These are phyloP conservation scores for Pheosia tremula DNA, from an alignment of 2,888 invertebrate genomes.

Conservation along the genomic window DNA sequence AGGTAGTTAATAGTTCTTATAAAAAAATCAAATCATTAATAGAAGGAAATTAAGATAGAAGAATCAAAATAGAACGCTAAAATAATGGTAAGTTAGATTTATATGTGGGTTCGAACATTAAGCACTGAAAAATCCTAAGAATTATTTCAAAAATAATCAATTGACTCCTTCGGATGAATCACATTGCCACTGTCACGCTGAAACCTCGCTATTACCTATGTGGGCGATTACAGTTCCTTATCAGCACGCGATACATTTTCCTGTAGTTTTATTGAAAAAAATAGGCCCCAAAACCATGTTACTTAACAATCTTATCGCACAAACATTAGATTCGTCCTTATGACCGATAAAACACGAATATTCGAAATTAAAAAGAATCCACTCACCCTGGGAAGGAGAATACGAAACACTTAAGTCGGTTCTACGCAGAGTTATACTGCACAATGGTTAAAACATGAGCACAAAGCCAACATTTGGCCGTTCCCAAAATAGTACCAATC, in stretches of 20 bases:
- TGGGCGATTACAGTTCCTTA: conserved; percentile 13
- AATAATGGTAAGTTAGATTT: background rate
- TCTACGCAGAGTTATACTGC: conserved; percentile 43
- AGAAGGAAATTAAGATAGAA: no score
- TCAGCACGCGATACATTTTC: conserved; percentile 25
- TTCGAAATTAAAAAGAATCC: conserved; percentile 13
- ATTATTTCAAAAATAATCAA: background rate
- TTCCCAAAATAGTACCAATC: conserved; percentile 77
- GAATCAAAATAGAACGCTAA: background rate
- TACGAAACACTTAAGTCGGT: conserved; percentile 33
- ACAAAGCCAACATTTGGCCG: conserved; percentile 74
- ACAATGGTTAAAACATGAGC: conserved; percentile 63
- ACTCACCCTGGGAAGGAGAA: conserved; percentile 34
- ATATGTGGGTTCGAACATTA: background rate
- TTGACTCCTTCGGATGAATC: conserved; percentile 1
- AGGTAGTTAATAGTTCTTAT: no score
- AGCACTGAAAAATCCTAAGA: background rate
- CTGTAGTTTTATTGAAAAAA: conserved; percentile 29
- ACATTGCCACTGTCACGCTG: background rate
- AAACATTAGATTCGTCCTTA: conserved; percentile 57
- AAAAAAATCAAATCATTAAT: no score
- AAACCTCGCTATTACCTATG: conserved; percentile 2
- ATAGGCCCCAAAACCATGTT: conserved; percentile 39
- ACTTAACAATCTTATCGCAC: conserved; percentile 43
- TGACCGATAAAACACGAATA: conserved; percentile 61